Evolutionary conservation across 2,888 invertebrate genomes (phyloP), one percentile per base, ranked within the genome.

Genomic region (Melipona beecheii): DNA sequence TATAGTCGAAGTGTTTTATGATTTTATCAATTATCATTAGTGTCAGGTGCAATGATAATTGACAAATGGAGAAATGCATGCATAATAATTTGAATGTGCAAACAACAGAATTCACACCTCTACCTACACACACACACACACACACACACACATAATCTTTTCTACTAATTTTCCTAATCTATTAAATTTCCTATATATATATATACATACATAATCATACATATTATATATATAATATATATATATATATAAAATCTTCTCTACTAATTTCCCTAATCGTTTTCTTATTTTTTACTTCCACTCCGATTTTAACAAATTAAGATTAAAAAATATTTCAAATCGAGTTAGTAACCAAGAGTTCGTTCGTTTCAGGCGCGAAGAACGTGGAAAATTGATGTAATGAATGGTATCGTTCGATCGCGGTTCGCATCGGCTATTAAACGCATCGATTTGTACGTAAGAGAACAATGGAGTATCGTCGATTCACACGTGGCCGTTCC

Each of bases 401-500:
- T 52, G 69, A 69, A 66, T 54, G 24, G 24, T 65, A 74, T 60
- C 43, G 17, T 24, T 21, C 27, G 52, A 49, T n/a, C 56, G 70
- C 9, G 36, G 4, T n/a, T 54, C 24, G 15, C 24, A 69, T 56
- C 52, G 60, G 36, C 17, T 66, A 24, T 27, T 19, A 62, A 60
- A 60, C 31, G n/a, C 58, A 15, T 2, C 17, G 43, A 71, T 65
- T 66, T 58, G 65, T 78, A 58, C 58, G 73, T 69, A 27, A 49
- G 36, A 24, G 56, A 82, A 82, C 81, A 80, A 82, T 81, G 70
- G 31, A 27, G 21, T 21, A 31, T 24, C 27, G 69, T 49, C 27
- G 64, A 72, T 76, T 76, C 69, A 73, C 76, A 52, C 75, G 72
- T 69, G 65, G 52, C 49, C 50, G 68, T 72, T 75, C 49, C 75